These are phyloP conservation scores for Andrena cerasifolii DNA, from an alignment of 1,140 invertebrate genomes.

Conservation along the genomic window DNA sequence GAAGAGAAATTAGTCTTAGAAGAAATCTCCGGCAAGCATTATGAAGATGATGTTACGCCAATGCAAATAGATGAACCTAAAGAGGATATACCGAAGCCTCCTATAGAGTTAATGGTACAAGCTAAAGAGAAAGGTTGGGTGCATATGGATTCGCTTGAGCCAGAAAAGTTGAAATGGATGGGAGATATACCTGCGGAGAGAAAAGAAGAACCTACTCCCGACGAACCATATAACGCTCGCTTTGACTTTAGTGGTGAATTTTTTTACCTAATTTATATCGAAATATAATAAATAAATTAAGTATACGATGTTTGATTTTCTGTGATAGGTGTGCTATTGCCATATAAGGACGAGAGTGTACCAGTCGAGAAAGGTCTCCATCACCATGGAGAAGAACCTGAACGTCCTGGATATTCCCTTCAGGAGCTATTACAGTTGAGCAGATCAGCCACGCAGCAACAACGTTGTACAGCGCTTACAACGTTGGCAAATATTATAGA, in stretches of 20 bases:
- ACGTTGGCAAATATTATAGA: conserved; percentile 91
- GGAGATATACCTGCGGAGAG: conserved; percentile 83
- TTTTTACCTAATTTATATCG: not conserved
- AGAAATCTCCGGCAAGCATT: conserved; percentile 18
- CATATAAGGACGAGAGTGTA: conserved; percentile 86
- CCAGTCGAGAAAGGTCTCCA: conserved; percentile 88
- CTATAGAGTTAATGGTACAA: conserved; percentile 85
- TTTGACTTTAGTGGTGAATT: conserved; percentile 84
- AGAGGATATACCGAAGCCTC: conserved; percentile 76
- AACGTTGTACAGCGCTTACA: conserved; percentile 90
- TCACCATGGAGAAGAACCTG: conserved; percentile 95
- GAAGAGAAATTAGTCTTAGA: conserved; percentile 13
- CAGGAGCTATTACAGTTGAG: conserved; percentile 91
- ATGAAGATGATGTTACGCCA: conserved; percentile 46
- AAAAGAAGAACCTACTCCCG: conserved; percentile 73
- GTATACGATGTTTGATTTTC: conserved; percentile 49
- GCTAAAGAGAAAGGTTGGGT: conserved; percentile 88
- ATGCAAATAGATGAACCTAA: conserved; percentile 53
- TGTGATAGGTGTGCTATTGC: conserved; percentile 86
- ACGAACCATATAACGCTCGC: conserved; percentile 87
- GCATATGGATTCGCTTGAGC: conserved; percentile 91
- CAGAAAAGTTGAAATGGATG: conserved; percentile 94
- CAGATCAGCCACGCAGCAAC: conserved; percentile 88
- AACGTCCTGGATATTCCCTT: conserved; percentile 93
- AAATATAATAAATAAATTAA: not conserved